phyloP scores from a whole-genome alignment of 2,797 vertebrate genomes.

The Micromesistius poutassou region DNA sequence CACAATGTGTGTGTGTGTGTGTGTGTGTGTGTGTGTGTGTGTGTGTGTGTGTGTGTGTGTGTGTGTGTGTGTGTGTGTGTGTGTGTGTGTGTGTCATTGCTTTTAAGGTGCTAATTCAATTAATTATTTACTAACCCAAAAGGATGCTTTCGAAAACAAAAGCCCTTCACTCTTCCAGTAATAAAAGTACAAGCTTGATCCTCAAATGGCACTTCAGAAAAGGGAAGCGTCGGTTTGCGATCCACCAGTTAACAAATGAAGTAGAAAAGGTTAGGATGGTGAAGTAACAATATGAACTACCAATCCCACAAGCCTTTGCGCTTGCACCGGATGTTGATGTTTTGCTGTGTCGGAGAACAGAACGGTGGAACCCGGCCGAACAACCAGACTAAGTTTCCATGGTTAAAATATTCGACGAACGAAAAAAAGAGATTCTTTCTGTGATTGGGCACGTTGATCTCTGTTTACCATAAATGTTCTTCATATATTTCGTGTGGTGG shows the following conservation, averaged over 20 bases:
- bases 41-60: constrained; percentile 78
- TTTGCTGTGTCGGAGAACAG: constrained; percentile 30
- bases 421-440: constrained; percentile 31
- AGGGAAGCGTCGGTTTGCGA: too few species aligned
- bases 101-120: not conserved
- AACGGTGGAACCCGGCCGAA: constrained; percentile 28
- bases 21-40: constrained; percentile 23
- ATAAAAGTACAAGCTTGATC: too few species aligned
- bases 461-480: constrained; percentile 44
- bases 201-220: too few species aligned
- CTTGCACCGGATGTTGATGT: constrained; percentile 69
- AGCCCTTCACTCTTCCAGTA: not conserved
- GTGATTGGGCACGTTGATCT: constrained; percentile 48
- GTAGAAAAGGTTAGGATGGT: not conserved
- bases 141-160: not conserved
- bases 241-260: too few species aligned
- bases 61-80: constrained; percentile 6
- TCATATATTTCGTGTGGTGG: not conserved
- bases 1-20: constrained; percentile 14
- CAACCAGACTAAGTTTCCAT: constrained; percentile 32
- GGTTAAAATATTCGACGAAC: constrained; percentile 35
- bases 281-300: constrained; percentile 42
- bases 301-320: constrained; percentile 55
- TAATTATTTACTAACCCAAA: not conserved
- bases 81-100: not conserved